Evolutionary conservation across 2,888 invertebrate genomes (phyloP).

Genomic region (Drosophila robusta): DNA sequence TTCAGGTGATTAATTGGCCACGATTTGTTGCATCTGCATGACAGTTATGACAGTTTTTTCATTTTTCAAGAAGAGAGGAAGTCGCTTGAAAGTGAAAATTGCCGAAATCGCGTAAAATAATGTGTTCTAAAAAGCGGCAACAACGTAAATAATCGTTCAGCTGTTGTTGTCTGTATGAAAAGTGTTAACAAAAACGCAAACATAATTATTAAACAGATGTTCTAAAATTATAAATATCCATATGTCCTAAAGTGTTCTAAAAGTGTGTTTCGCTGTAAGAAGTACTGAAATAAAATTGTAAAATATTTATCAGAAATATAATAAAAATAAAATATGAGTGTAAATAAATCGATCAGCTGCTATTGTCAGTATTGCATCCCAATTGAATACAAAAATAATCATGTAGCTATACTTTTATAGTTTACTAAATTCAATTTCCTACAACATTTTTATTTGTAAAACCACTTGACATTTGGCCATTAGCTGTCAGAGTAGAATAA

Average conservation of each 20-base stretch:
- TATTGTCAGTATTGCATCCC: too few relatives aligned
- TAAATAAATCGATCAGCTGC: too few relatives aligned
- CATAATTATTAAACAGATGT: neutral
- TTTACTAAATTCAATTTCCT: too few relatives aligned
- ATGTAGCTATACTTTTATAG: too few relatives aligned
- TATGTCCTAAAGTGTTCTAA: neutral
- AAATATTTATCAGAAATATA: too few relatives aligned
- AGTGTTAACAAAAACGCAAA: conserved; percentile 7
- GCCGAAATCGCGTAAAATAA: conserved; percentile 17
- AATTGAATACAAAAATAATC: too few relatives aligned
- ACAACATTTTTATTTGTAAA: too few relatives aligned
- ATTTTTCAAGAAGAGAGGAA: conserved; percentile 10
- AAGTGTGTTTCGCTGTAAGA: neutral
- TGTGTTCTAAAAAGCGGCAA: conserved; percentile 46
- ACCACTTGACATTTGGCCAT: conserved; percentile 19
- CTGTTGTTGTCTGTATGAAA: conserved; percentile 35
- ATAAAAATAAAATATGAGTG: too few relatives aligned
- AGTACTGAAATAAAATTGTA: neutral
- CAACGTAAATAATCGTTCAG: conserved; percentile 34
- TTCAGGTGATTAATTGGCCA: conserved; percentile 49
- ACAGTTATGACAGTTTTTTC: conserved; percentile 50
- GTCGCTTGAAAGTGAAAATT: conserved; percentile 40
- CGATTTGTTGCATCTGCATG: conserved; percentile 51
- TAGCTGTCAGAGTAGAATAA: conserved; percentile 14
- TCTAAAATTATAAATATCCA: conserved; percentile 11